Base-by-base conservation (phyloP, 2,797 vertebrate genomes). In the Malacoctenus gilli region DNA sequence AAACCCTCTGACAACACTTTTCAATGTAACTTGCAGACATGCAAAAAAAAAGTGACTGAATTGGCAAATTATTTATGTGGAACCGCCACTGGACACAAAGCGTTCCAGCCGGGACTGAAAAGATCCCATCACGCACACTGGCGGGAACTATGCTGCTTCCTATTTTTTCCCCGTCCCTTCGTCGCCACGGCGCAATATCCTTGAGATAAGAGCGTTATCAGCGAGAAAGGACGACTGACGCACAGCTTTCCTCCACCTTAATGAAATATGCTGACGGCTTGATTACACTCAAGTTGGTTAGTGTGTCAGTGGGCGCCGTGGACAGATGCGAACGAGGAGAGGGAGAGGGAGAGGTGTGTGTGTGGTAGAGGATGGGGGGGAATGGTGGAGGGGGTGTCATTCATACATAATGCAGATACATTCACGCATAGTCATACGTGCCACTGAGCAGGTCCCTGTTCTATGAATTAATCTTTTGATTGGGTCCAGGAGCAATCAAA, bases 341-440 rank as follows among this genome's bases (percentile, higher is more conserved):
- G 53, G 44, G 63, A 67, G 34, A 51, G 62, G 19, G 10, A 60
- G 39, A 44, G 53, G 61, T 62, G 53, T 40, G 63, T 48, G 46
- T 59, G 41, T 55, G 62, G 54, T 15, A 4, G 37, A 40, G 55
- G 36, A 41, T 12, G 35, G 18, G 39, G 23, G 51, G 25, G n/a
- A 30, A 28, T 19, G 46, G 48, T 48, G 61, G 44, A 13, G 31
- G 11, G 48, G 22, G 41, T 25, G 31, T 14, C 30, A 19, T 67
- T 91, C 88, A 91, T 91, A 81, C 83, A 92, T 91, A 89, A 92
- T 92, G 84, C 79, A 92, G 79, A 83, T 66, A 63, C 67, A 69
- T 82, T 80, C 73, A 51, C 43, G 46, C 69, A 77, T 66, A 80
- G 77, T 83, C 84, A 85, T 79, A 85, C 80, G 80, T 84, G 80